These are phyloP conservation scores for Ylistrum balloti DNA, from an alignment of 1,140 invertebrate genomes.

Conservation along the genomic window DNA sequence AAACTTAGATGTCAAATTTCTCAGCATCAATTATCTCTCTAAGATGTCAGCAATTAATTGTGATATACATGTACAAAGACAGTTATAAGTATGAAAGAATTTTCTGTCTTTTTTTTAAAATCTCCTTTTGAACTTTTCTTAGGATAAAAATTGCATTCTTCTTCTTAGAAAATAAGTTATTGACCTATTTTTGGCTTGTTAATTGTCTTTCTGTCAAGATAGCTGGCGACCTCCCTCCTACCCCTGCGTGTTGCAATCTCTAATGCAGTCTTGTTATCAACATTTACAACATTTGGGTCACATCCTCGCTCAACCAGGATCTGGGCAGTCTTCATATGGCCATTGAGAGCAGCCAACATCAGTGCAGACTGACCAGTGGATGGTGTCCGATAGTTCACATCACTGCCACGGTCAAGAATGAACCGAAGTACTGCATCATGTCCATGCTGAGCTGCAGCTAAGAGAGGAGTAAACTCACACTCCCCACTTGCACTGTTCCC, in stretches of 20 bases:
- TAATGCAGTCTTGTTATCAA: conserved; percentile 80
- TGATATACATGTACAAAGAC: too few species aligned
- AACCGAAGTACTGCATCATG: conserved; percentile 79
- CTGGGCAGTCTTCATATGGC: conserved; percentile 82
- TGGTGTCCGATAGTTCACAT: conserved; percentile 79
- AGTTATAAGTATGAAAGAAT: too few species aligned
- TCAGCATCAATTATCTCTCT: too few species aligned
- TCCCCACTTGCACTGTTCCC: conserved; percentile 66
- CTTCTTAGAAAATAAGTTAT: conserved; percentile 41
- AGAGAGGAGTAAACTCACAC: conserved; percentile 80
- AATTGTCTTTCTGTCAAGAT: conserved; percentile 80
- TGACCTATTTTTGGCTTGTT: conserved; percentile 79
- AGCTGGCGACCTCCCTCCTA: conserved; percentile 79
- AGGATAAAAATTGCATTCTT: not conserved
- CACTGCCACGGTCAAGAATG: conserved; percentile 79
- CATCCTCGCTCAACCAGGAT: conserved; percentile 81
- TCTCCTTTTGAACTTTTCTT: too few species aligned
- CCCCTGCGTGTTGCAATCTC: conserved; percentile 78
- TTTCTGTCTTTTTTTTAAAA: too few species aligned
- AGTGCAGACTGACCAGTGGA: conserved; percentile 79
- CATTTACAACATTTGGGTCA: conserved; percentile 79
- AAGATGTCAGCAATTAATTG: too few species aligned
- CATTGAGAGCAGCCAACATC: conserved; percentile 81
- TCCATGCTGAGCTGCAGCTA: conserved; percentile 81
- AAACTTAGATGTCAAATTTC: too few species aligned